Evolutionary conservation across 2,888 invertebrate genomes (phyloP).

Genomic region (Phengaris arion): DNA sequence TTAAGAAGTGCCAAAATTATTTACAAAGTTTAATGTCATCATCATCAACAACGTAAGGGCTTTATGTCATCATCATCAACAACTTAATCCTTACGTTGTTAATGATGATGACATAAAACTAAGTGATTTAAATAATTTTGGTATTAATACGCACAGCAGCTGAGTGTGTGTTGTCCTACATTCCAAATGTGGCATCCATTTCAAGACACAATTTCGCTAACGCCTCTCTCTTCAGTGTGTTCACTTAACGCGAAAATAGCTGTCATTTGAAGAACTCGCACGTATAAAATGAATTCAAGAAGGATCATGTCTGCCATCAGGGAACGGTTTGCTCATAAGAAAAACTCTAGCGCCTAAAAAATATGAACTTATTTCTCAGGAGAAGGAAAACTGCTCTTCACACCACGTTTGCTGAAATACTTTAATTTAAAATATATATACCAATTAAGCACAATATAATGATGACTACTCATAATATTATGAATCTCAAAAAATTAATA

Average conservation of each 20-base stretch:
- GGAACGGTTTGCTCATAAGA: neutral
- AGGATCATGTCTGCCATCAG: neutral
- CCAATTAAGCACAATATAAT: too few species aligned
- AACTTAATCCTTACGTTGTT: too few species aligned
- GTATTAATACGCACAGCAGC: neutral
- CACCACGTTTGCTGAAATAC: neutral
- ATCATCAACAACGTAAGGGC: neutral
- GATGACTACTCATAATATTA: too few species aligned
- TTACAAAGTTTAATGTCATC: neutral
- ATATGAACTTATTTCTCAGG: neutral
- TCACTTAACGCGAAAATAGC: constrained; percentile 13
- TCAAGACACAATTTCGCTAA: constrained; percentile 9
- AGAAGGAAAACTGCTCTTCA: neutral
- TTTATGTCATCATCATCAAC: neutral
- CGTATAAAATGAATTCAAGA: neutral
- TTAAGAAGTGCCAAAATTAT: neutral
- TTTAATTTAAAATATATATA: neutral
- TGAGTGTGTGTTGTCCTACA: neutral
- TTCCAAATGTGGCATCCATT: neutral
- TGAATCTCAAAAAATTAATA: neutral
- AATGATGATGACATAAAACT: too few species aligned
- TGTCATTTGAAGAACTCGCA: constrained; percentile 10
- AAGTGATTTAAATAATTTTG: neutral
- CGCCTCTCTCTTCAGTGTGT: neutral
- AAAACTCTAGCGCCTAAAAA: neutral